Evolutionary conservation across 2,113 vertebrate genomes (phyloP), one percentile per base, ranked within the genome.

Genomic region (Gavialis gangeticus): DNA sequence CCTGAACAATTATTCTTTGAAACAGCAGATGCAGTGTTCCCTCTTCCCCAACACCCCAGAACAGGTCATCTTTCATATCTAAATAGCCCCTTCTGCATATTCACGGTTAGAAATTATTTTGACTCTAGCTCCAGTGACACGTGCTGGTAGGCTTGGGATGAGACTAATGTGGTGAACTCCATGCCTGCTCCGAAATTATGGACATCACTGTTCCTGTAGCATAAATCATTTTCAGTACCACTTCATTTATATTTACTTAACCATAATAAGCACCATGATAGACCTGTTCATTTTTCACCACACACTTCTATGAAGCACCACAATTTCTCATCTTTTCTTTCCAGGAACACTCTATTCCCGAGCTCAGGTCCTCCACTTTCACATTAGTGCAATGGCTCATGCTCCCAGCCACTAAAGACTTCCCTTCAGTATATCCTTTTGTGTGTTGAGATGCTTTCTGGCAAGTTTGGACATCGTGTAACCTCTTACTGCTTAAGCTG

Each of bases 1-100:
- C 21, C 25, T 1, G 1, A 63, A 59, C 28, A 37, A 3, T 1
- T 0, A 46, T 46, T 63, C 15, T 46, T 2, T 0, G 46, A 16
- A 21, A 37, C 11, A 1, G 60, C 46, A 17, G 75, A 46, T 30
- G 46, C 46, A 46, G 4, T 14, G 30, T 56, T 69, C 55, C 24
- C 62, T 46, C 46, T 46, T 46, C 46, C 46, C 46, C 8, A 7
- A 46, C 46, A 7, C 62, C 28, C 25, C 1, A 0, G 54, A 2
- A 18, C 0, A 1, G 60, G 13, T 4, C 15, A 46, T 9, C 71
- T 59, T 85, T 21, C 21, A 15, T 19, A n/a, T 5, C 5, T 2
- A 18, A 79, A 25, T 14, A 7, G 34, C 15, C 19, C 46, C 64
- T 55, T 27, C 34, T 1, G 12, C 5, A 1, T 34, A 55, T 69